Base-by-base conservation (phyloP, 2,888 invertebrate genomes). In the Nephrocerus scutellatus region DNA sequence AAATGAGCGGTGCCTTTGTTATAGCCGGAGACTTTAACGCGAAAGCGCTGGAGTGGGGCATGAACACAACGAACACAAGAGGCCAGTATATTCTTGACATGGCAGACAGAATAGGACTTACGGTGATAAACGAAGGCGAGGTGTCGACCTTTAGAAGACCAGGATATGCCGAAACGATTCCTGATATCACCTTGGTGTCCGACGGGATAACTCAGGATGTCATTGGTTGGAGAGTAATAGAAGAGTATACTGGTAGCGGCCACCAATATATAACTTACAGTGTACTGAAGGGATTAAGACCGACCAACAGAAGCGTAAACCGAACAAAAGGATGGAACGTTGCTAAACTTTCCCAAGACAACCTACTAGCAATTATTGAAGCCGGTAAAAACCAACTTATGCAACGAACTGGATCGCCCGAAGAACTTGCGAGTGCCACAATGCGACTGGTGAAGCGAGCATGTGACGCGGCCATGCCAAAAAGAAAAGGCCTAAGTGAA, bases 191-290 rank as follows among this genome's bases (percentile, higher is more conserved):
- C 13, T 26, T 40, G 8, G 36, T 32, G 6, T 26, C 31, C n/a
- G 31, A 29, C 5, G 29, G 25, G 8, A 14, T 14, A 10, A 21
- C 32, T 2, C 30, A n/a, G 12, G 24, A 22, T 19, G 21, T 41
- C 4, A 20, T 14, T 4, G 19, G 42, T 15, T 46, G 46, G 33
- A 30, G 14, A n/a, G 37, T 43, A 12, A 33, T 40, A 9, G 41
- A 44, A 6, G 38, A 33, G n/a, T 41, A 48, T 18, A 41, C 22
- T 18, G 43, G 24, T 3, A 41, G 42, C 26, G 42, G 44, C 21
- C 41, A 39, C 12, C 39, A 41, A n/a, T n/a, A n/a, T n/a, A n/a
- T n/a, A n/a, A n/a, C n/a, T n/a, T n/a, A n/a, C n/a, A n/a, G n/a
- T n/a, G n/a, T n/a, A n/a, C n/a, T n/a, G n/a, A n/a, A n/a, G n/a